Evolutionary conservation across 2,888 invertebrate genomes (phyloP).

Genomic region (Epirrhoe alternata): DNA sequence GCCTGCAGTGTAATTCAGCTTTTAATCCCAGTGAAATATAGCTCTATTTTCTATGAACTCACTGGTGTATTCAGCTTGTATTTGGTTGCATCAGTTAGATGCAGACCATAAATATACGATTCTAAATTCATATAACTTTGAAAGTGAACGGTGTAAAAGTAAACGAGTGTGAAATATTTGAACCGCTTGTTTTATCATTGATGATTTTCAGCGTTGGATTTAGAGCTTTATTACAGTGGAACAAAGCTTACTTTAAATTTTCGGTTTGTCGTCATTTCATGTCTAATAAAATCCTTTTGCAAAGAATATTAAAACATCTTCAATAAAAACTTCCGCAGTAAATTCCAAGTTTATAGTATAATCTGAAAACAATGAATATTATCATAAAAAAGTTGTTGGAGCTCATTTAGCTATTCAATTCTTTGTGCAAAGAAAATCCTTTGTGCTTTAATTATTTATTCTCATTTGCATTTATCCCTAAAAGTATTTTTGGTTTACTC

Average conservation of each 20-base stretch:
- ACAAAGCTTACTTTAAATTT: background rate
- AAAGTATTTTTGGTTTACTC: background rate
- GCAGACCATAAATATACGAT: slow-evolving; percentile 1
- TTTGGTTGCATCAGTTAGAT: slow-evolving; percentile 2
- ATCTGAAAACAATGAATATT: slow-evolving; percentile 40
- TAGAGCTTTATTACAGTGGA: background rate
- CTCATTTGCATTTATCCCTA: slow-evolving; percentile 18
- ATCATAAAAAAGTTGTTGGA: slow-evolving; percentile 35
- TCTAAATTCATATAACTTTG: slow-evolving; percentile 4
- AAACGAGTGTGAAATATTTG: slow-evolving; percentile 1
- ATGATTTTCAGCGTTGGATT: background rate
- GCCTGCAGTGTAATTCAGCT: slow-evolving; percentile 8
- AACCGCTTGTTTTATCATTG: background rate
- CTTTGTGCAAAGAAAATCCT: slow-evolving; percentile 27
- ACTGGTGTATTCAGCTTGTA: background rate
- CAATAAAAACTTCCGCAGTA: slow-evolving; percentile 32
- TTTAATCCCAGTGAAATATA: slow-evolving; percentile 9
- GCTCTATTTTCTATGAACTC: slow-evolving; percentile 1
- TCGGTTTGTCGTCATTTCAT: slow-evolving; percentile 3
- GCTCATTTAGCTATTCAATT: slow-evolving; percentile 32
- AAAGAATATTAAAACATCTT: slow-evolving; percentile 35
- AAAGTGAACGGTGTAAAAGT: background rate
- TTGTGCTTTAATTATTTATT: slow-evolving; percentile 34
- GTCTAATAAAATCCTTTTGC: slow-evolving; percentile 31
- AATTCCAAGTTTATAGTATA: slow-evolving; percentile 34